Percentiles rank a stretch among this genome's conserved stretches.
Evolutionary conservation across 1,140 invertebrate species (phyloP).

Genomic region (Agrilus planipennis): DNA sequence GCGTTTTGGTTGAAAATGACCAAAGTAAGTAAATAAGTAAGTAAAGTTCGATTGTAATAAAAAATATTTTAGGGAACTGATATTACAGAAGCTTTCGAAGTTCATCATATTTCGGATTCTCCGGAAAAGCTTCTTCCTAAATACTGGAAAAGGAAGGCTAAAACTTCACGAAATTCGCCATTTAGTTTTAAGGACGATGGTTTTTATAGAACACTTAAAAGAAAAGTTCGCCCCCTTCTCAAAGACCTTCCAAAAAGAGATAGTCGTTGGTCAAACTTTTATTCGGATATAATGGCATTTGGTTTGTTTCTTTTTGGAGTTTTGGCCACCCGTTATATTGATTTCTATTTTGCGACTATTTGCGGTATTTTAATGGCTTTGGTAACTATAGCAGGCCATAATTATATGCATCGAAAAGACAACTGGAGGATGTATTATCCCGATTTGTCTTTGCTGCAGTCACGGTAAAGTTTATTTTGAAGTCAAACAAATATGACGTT

Average conservation of each 20-base stretch:
- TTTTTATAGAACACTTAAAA: conserved; percentile 53
- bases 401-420: conserved; percentile 69
- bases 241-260: conserved; percentile 25
- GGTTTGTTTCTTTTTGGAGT: conserved; percentile 39
- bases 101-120: conserved; percentile 40
- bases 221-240: conserved; percentile 33
- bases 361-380: background rate
- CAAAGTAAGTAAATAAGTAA: conserved; percentile 44
- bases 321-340: conserved; percentile 37
- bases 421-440: conserved; percentile 74
- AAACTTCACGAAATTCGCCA: conserved; percentile 41
- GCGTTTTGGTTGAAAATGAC: conserved; percentile 58
- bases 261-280: conserved; percentile 34
- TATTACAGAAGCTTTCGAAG: conserved; percentile 60
- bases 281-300: conserved; percentile 41
- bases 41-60: no score
- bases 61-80: conserved; percentile 44
- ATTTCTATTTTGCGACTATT: conserved; percentile 14
- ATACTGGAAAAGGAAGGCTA: conserved; percentile 45
- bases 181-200: conserved; percentile 51
- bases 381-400: conserved; percentile 39
- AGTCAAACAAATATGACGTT: background rate
- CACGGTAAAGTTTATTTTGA: conserved; percentile 36
- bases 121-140: conserved; percentile 44
- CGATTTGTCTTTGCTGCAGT: conserved; percentile 53